Evolutionary conservation across 2,888 invertebrate genomes (phyloP), one percentile per base, ranked within the genome.

Genomic region (Lysandra bellargus): DNA sequence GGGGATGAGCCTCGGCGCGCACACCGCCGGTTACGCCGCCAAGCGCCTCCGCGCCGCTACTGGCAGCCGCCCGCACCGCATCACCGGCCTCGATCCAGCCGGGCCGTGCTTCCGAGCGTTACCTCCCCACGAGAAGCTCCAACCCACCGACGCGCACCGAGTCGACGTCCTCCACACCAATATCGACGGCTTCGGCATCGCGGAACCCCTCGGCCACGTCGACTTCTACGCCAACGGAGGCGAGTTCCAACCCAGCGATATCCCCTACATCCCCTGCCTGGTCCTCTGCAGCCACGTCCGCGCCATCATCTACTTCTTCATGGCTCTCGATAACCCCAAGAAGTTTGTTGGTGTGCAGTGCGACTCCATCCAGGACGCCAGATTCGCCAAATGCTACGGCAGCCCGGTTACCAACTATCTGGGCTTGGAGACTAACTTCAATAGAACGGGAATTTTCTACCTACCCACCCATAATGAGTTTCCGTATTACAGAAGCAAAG

Each of bases 141-240:
- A 86, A 4, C 81, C 83, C 0, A 84, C 87, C 0, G 93, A 94
- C 49, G 93, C 88, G 0, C 84, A 85, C 0, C 84, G 82, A 78
- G 92, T 94, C 0, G 93, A 94, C 72, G 84, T 92, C 0, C 60
- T 94, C 0, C 94, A 94, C 61, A 93, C 94, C 0, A 94, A 94
- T 79, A 94, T 94, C 2, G 94, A 94, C 53, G 94, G 94, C 0
- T 94, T 94, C 79, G 94, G 94, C 0, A 92, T 91, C 4, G 93
- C 94, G 0, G 92, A 93, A 77, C 84, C 86, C 0, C 73, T 93
- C 0, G 94, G 93, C 0, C 92, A 94, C 79, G 82, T 94, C 0
- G 94, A 94, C 64, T 89, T 90, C 72, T 94, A 94, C 64, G 92
- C 88, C 0, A 94, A 94, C 37, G 94, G 94, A 0, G 94, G 94